Percentiles rank a stretch among this genome's conserved stretches.
These are phyloP conservation scores for Sula dactylatra DNA, from an alignment of 2,113 vertebrate genomes.

Conservation along the genomic window DNA sequence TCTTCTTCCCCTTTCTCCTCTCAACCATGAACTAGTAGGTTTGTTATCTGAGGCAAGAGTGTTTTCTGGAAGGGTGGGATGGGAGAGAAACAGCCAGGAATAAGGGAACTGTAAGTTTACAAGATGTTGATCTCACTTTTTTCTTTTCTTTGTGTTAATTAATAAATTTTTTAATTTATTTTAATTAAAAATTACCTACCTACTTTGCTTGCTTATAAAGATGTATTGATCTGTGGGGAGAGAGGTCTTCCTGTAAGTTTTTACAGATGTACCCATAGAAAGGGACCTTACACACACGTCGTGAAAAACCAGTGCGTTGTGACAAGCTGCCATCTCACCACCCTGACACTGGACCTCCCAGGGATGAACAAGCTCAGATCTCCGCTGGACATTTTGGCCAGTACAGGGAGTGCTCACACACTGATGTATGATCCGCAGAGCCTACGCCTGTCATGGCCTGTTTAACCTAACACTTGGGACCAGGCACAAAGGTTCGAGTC, in stretches of 20 bases:
- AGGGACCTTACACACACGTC: background rate
- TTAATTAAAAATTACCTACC: background rate
- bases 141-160: background rate
- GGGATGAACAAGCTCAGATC: background rate
- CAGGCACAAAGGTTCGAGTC: background rate
- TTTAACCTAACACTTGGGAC: background rate
- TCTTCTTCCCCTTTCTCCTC: background rate
- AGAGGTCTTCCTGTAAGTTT: background rate
- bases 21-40: background rate
- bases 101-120: background rate
- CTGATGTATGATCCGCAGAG: background rate
- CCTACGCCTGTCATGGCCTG: background rate
- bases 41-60: background rate
- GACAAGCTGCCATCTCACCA: background rate
- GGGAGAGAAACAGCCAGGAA: background rate
- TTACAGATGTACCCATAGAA: background rate
- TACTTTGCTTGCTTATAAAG: background rate
- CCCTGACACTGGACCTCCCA: background rate
- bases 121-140: background rate
- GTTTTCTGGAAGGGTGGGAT: background rate
- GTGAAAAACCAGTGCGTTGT: rapidly evolving
- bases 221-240: background rate
- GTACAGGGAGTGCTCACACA: background rate
- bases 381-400: background rate
- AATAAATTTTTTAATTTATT: background rate